Evolutionary conservation across 2,888 invertebrate genomes (phyloP).

Genomic region (Chesias legatella): DNA sequence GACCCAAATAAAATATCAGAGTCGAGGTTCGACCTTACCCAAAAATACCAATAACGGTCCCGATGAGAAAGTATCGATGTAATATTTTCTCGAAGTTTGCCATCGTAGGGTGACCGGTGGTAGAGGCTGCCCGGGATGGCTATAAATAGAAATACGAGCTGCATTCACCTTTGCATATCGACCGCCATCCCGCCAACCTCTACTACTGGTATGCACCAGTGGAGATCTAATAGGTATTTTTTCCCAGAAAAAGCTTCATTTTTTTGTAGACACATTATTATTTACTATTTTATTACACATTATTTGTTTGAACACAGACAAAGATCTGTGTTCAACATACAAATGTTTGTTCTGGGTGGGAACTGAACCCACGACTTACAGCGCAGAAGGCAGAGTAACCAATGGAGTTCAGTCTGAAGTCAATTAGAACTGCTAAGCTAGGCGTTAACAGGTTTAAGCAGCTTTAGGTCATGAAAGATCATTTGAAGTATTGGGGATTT

Average conservation of each 20-base stretch:
- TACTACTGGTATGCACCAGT: conserved; percentile 17
- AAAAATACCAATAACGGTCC: conserved; percentile 6
- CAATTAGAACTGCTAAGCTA: too few species aligned
- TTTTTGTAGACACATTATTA: background rate
- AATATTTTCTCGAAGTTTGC: conserved; percentile 10
- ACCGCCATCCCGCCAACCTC: conserved; percentile 29
- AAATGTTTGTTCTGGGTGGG: too few species aligned
- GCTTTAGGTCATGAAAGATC: too few species aligned
- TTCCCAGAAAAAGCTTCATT: too few species aligned
- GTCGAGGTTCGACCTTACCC: conserved; percentile 1
- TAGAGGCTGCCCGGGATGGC: conserved; percentile 40
- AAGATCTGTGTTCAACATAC: too few species aligned
- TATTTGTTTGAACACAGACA: too few species aligned
- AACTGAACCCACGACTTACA: too few species aligned
- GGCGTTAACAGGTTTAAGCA: too few species aligned
- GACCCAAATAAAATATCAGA: conserved; percentile 3
- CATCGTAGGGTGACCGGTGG: conserved; percentile 17
- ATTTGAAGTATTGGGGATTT: too few species aligned
- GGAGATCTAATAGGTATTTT: too few species aligned
- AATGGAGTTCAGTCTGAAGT: conserved; percentile 5
- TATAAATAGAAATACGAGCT: conserved; percentile 54
- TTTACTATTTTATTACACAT: too few species aligned
- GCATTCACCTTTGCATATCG: conserved; percentile 64
- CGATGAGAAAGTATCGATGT: conserved; percentile 5
- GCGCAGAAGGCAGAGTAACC: too few species aligned